phyloP scores from a whole-genome alignment of 2,797 vertebrate species.

The Tragopan temminckii region DNA sequence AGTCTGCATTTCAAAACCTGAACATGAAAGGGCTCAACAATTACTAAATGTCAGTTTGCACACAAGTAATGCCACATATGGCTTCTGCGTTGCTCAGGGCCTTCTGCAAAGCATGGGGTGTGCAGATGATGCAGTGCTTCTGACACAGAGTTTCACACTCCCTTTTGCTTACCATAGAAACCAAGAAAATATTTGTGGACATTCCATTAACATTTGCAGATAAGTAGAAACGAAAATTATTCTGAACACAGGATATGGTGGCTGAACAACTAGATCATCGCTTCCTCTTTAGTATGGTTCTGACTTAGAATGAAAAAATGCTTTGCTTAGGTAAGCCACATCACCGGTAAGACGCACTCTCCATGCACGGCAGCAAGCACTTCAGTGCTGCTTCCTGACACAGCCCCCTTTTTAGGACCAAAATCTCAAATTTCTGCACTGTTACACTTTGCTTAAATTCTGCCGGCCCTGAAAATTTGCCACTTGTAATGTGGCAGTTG shows the following conservation, averaged over 20 bases:
- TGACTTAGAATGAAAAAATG: constrained; percentile 58
- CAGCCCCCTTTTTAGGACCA: background rate
- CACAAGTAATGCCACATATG: constrained; percentile 52
- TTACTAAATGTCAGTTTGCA: constrained; percentile 51
- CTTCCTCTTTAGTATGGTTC: constrained; percentile 68
- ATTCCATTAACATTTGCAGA: constrained; percentile 80
- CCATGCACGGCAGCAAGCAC: background rate
- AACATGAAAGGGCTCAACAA: constrained; percentile 66
- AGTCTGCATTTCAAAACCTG: constrained; percentile 51
- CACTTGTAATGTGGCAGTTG: accelerated
- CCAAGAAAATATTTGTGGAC: constrained; percentile 82
- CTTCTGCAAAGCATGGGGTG: constrained; percentile 70
- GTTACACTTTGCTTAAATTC: background rate
- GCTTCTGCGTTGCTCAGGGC: constrained; percentile 15
- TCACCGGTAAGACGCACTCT: background rate
- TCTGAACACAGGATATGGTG: constrained; percentile 80
- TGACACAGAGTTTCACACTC: constrained; percentile 64
- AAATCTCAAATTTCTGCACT: background rate
- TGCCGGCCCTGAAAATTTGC: background rate
- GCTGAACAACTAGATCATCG: constrained; percentile 60
- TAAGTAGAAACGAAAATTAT: constrained; percentile 82
- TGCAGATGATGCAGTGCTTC: constrained; percentile 65
- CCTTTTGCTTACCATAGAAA: constrained; percentile 79
- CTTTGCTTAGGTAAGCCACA: constrained; percentile 44
- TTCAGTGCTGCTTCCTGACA: background rate